Conservation (phyloP, 2,888 invertebrate genomes). For the Drosophila borealis region DNA sequence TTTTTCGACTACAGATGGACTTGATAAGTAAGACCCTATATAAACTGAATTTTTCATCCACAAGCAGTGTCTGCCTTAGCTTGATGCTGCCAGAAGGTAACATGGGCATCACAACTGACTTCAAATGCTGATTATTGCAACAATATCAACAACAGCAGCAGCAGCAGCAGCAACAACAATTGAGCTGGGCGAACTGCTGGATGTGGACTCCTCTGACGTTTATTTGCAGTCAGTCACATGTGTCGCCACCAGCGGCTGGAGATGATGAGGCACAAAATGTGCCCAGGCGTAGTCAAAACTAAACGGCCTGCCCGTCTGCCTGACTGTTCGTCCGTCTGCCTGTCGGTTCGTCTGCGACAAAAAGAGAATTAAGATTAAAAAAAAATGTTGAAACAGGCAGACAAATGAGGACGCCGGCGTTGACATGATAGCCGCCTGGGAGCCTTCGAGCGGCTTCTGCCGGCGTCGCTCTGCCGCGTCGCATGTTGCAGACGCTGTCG, state of each 20-base stretch:
- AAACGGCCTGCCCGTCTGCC: slow-evolving; percentile 55
- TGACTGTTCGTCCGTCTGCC: slow-evolving; percentile 25
- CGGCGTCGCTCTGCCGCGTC: slow-evolving; percentile 33
- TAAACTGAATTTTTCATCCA: slow-evolving; percentile 17
- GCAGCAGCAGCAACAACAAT: slow-evolving; percentile 11
- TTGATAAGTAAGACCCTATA: slow-evolving; percentile 8
- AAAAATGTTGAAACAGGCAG: slow-evolving; percentile 57
- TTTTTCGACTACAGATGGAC: neutral
- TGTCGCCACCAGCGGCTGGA: slow-evolving; percentile 70
- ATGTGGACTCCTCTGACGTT: slow-evolving; percentile 47
- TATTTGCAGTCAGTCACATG: slow-evolving; percentile 75
- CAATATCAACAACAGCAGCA: slow-evolving; percentile 50
- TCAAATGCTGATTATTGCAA: slow-evolving; percentile 68
- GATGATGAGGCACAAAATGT: slow-evolving; percentile 76
- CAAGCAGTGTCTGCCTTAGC: slow-evolving; percentile 17
- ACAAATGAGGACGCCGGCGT: slow-evolving; percentile 78
- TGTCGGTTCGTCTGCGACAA: slow-evolving; percentile 8
- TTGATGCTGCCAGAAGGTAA: slow-evolving; percentile 35
- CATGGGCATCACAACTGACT: slow-evolving; percentile 15
- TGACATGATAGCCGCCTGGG: slow-evolving; percentile 74
- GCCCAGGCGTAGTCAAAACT: slow-evolving; percentile 64
- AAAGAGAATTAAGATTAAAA: slow-evolving; percentile 49
- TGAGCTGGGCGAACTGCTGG: slow-evolving; percentile 12
- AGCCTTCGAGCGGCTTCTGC: slow-evolving; percentile 41
- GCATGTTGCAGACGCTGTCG: slow-evolving; percentile 52